A percentile compares a stretch with the other conserved stretches of the same genome.
Evolutionary conservation across 2,797 vertebrate genomes (phyloP).

Genomic region (Ceryle rudis): DNA sequence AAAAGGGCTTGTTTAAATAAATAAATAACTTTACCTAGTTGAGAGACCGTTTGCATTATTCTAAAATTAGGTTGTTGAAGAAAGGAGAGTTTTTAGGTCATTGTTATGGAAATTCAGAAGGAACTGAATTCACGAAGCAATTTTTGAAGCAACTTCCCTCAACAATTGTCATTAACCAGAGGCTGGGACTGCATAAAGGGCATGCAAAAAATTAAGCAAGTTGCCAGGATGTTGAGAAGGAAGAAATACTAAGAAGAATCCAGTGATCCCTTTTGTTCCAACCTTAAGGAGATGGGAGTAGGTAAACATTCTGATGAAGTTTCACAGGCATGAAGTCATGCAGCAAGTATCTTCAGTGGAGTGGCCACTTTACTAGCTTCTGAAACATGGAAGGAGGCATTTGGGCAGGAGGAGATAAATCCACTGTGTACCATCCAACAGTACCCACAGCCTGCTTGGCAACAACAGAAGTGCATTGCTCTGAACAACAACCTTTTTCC

Average conservation of each 20-base stretch:
- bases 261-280: background rate
- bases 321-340: background rate
- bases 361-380: background rate
- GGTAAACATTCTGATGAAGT: background rate
- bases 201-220: background rate
- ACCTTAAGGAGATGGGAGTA: background rate
- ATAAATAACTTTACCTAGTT: background rate
- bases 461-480: background rate
- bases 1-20: background rate
- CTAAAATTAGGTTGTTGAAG: background rate
- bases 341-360: background rate
- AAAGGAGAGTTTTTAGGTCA: background rate
- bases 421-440: background rate
- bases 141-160: background rate
- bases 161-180: background rate
- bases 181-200: background rate
- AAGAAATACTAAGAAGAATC: background rate
- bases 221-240: background rate
- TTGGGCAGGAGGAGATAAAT: background rate
- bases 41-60: background rate
- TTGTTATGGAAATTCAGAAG: background rate
- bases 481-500: slow-evolving; percentile 49
- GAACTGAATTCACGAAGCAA: background rate
- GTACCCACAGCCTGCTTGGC: background rate
- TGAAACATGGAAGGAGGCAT: background rate